These are phyloP conservation scores for Erebia epiphron DNA, from an alignment of 2,888 invertebrate genomes.

Conservation along the genomic window DNA sequence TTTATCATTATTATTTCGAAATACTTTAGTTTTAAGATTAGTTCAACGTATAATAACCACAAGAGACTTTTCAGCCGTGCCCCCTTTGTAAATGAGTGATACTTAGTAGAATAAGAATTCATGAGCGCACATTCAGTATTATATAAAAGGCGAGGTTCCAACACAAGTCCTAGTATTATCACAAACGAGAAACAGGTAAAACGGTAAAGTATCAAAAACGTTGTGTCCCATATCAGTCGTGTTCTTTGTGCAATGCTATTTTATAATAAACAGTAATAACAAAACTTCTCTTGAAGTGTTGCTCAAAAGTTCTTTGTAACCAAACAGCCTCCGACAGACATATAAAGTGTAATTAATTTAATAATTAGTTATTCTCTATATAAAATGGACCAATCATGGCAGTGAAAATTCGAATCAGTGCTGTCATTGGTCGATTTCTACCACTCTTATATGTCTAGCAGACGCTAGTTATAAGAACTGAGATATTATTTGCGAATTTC, in stretches of 20 bases:
- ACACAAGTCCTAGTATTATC: constrained; percentile 58
- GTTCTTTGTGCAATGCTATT: constrained; percentile 79
- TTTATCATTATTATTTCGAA: constrained; percentile 30
- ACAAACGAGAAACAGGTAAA: constrained; percentile 75
- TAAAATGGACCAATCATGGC: constrained; percentile 82
- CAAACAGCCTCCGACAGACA: constrained; percentile 80
- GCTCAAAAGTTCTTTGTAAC: constrained; percentile 77
- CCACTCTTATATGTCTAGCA: constrained; percentile 78
- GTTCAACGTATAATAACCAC: constrained; percentile 28
- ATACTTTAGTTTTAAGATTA: constrained; percentile 33
- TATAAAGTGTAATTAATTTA: constrained; percentile 73
- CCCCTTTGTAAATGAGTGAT: constrained; percentile 33
- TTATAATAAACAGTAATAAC: constrained; percentile 71
- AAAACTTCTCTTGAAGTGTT: constrained; percentile 79
- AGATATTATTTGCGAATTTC: constrained; percentile 69
- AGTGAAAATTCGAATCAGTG: constrained; percentile 75
- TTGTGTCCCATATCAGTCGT: constrained; percentile 82
- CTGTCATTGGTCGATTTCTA: constrained; percentile 80
- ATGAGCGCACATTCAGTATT: constrained; percentile 59
- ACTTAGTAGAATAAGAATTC: constrained; percentile 57
- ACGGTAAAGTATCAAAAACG: constrained; percentile 79
- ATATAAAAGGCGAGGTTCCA: constrained; percentile 66
- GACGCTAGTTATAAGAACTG: constrained; percentile 74
- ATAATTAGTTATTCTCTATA: constrained; percentile 57
- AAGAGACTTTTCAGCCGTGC: constrained; percentile 20